phyloP scores from a whole-genome alignment of 2,797 vertebrate genomes.

The Bovichtus diacanthus region DNA sequence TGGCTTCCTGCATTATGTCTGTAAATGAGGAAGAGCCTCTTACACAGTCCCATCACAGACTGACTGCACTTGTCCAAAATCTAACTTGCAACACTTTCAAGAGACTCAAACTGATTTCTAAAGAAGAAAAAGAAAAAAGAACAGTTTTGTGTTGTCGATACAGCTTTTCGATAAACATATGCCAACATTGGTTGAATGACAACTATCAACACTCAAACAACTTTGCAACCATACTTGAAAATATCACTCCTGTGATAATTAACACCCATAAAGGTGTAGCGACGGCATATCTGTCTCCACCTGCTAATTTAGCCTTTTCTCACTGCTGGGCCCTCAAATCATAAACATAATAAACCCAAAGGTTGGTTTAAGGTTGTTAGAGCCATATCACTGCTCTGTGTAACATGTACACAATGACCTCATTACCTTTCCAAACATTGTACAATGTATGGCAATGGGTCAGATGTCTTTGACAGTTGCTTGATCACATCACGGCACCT shows the following conservation, averaged over 20 bases:
- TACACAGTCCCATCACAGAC: background rate
- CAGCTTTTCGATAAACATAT: constrained; percentile 4
- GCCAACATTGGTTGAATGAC: constrained; percentile 1
- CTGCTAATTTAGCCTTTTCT: background rate
- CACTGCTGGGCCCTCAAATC: background rate
- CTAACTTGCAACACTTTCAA: background rate
- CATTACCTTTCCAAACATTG: constrained; percentile 6
- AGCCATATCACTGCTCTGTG: background rate
- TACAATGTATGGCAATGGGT: background rate
- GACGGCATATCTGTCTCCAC: background rate
- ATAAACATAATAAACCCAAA: background rate
- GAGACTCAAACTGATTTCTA: background rate
- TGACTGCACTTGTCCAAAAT: constrained; percentile 5
- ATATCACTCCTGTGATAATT: constrained; percentile 2
- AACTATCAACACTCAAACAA: constrained; percentile 11
- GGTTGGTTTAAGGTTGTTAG: background rate
- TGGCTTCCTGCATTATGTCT: constrained; percentile 44
- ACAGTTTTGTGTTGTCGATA: background rate
- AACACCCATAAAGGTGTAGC: constrained; percentile 2
- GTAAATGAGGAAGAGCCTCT: constrained; percentile 51
- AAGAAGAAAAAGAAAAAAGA: background rate
- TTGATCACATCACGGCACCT: constrained; percentile 7
- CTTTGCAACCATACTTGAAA: background rate
- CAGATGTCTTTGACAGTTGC: constrained; percentile 6
- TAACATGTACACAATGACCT: background rate